phyloP scores from a whole-genome alignment of 1,140 invertebrate genomes.

The Drosophila aff. region DNA sequence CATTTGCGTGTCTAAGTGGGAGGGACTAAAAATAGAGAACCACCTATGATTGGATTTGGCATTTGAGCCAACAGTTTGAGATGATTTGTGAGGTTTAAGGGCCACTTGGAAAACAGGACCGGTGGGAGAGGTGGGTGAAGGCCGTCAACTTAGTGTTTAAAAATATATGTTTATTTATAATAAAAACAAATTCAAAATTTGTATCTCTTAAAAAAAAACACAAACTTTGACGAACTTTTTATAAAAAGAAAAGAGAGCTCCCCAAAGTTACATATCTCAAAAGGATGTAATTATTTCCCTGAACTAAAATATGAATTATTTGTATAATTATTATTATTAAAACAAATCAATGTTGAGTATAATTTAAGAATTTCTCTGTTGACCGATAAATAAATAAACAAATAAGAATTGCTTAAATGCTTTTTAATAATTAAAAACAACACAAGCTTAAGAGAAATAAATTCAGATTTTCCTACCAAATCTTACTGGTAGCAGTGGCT shows the following conservation, averaged over 20 bases:
- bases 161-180: not conserved
- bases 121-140: not conserved
- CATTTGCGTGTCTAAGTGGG: conserved; percentile 45
- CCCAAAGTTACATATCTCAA: too few relatives aligned
- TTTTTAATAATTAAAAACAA: not conserved
- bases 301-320: too few relatives aligned
- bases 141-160: not conserved
- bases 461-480: not conserved
- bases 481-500: not conserved
- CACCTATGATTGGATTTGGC: conserved; percentile 34
- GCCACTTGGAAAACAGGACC: not conserved
- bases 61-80: conserved; percentile 14
- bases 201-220: too few relatives aligned
- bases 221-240: not conserved
- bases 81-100: not conserved
- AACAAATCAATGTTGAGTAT: not conserved
- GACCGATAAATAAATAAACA: not conserved
- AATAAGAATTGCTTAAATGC: not conserved
- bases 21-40: conserved; percentile 42
- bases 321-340: not conserved
- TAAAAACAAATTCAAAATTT: not conserved
- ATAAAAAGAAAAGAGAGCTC: too few relatives aligned
- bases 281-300: too few relatives aligned
- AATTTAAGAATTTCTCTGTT: not conserved
- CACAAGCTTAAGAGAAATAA: not conserved